phyloP scores from a whole-genome alignment of 2,797 vertebrate genomes.

The Sebastes nivosus region DNA sequence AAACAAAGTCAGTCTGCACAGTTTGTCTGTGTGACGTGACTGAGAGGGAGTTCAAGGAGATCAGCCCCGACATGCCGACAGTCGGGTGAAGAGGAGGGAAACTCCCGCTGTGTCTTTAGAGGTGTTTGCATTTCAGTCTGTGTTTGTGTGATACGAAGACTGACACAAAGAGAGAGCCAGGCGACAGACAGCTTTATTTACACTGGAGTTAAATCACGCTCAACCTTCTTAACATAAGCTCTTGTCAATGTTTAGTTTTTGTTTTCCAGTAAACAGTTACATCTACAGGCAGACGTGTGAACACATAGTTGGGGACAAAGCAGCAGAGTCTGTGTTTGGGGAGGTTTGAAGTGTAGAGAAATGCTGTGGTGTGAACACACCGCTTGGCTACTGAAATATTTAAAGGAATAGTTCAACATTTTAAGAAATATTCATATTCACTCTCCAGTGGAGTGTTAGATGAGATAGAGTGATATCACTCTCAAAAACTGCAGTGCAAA shows the following conservation, averaged over 20 bases:
- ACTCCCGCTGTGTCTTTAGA: neutral
- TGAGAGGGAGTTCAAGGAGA: slow-evolving; percentile 35
- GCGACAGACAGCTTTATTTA: slow-evolving; percentile 30
- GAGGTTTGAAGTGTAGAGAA: neutral
- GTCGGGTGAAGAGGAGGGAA: neutral
- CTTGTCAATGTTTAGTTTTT: slow-evolving; percentile 24
- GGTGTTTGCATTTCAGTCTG: slow-evolving; percentile 6
- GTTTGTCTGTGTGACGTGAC: slow-evolving; percentile 18
- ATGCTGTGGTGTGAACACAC: neutral
- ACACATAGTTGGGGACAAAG: slow-evolving; percentile 7
- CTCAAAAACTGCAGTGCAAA: neutral
- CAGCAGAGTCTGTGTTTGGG: neutral
- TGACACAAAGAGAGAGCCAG: neutral
- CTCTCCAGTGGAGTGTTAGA: neutral
- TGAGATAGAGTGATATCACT: neutral
- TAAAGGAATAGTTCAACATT: neutral
- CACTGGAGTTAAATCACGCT: slow-evolving; percentile 22
- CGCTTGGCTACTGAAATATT: neutral
- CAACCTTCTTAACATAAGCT: neutral
- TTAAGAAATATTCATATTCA: neutral
- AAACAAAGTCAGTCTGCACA: slow-evolving; percentile 8
- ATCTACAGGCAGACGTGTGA: slow-evolving; percentile 2
- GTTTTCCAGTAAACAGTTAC: slow-evolving; percentile 19
- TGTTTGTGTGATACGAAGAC: neutral
- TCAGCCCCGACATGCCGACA: slow-evolving; percentile 11